Conservation (phyloP, 2,797 vertebrate species). For the Hydrocynus forskahlii region DNA sequence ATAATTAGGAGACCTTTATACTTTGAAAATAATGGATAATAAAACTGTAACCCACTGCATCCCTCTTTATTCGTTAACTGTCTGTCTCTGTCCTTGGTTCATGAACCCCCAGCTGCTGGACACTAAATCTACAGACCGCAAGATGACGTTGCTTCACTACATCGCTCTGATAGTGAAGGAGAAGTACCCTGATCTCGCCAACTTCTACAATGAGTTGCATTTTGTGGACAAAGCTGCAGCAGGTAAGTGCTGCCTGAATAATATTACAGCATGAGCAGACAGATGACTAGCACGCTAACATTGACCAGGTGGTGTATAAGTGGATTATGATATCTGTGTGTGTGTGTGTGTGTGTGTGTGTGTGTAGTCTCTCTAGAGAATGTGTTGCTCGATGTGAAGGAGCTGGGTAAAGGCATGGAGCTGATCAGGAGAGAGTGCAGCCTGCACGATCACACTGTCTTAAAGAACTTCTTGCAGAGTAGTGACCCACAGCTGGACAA, state of each 20-base stretch:
- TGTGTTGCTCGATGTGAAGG: slow-evolving; percentile 92
- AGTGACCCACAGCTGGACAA: slow-evolving; percentile 90
- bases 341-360: slow-evolving; percentile 27
- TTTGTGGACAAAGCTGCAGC: slow-evolving; percentile 97
- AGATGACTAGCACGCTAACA: background rate
- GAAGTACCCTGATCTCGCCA: slow-evolving; percentile 90
- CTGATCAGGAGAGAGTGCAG: slow-evolving; percentile 90
- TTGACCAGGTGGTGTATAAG: background rate
- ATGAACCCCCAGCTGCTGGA: slow-evolving; percentile 85
- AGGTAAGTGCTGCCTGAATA: slow-evolving; percentile 72
- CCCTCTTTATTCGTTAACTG: background rate
- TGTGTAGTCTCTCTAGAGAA: slow-evolving; percentile 93
- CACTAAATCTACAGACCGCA: slow-evolving; percentile 97
- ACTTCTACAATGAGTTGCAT: slow-evolving; percentile 93
- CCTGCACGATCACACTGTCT: slow-evolving; percentile 88
- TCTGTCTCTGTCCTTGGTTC: background rate
- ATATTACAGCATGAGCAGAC: background rate
- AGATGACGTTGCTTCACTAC: slow-evolving; percentile 95
- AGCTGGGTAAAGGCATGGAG: slow-evolving; percentile 96
- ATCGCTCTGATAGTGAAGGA: slow-evolving; percentile 94
- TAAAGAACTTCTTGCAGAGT: slow-evolving; percentile 87
- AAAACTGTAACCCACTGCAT: slow-evolving; percentile 8
- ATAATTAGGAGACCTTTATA: background rate
- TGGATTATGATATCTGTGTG: background rate
- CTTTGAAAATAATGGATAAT: background rate